Evolutionary conservation across 2,888 invertebrate species (phyloP), one percentile per base, ranked within the genome.

Genomic region (Slavum lentiscoides): DNA sequence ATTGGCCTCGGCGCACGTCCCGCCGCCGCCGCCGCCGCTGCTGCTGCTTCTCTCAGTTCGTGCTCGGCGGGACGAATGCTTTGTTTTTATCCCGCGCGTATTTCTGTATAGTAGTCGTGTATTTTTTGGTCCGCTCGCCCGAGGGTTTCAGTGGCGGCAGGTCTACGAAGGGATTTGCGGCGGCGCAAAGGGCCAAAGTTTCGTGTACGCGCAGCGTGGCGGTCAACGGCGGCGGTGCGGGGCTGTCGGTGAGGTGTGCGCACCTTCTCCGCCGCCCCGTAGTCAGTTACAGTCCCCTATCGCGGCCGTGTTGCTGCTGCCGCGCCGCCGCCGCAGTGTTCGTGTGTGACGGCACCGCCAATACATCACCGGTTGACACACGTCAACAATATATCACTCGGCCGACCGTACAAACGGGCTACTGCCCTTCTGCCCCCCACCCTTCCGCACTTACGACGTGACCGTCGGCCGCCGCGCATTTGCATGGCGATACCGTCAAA

Each of bases 351-450:
- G 80, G 62, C 62, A 55, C 80, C 62, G 39, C 80, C 80, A 80
- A 80, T 80, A 80, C 80, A 80, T 80, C 80, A 80, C 80, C 80
- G 80, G 80, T 80, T 80, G 80, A 80, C 80, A 80, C 80, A 80
- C 80, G 72, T 80, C 80, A 80, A 80, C 80, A 72, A 80, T 80
- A 80, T 80, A 80, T 80, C 80, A 80, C 80, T 80, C 72, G 80
- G 66, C 64, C 80, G 19, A 80, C 80, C 80, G 72, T 70, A 77
- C 62, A 77, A 69, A 77, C 69, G 62, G 30, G 49, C 49, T 17
- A 8, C 58, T n/a, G 30, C 19, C 58, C 2, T 15, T 15, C 8
- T 4, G 43, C 72, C 19, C 19, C 59, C 15, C 62, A 30, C 53
- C n/a, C n/a, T n/a, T n/a, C n/a, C 61, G 15, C 30, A 30, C 30